Percentiles rank a stretch among this genome's conserved stretches.
These are phyloP conservation scores for Diadophis punctatus DNA, from an alignment of 2,113 vertebrate species.

Conservation along the genomic window DNA sequence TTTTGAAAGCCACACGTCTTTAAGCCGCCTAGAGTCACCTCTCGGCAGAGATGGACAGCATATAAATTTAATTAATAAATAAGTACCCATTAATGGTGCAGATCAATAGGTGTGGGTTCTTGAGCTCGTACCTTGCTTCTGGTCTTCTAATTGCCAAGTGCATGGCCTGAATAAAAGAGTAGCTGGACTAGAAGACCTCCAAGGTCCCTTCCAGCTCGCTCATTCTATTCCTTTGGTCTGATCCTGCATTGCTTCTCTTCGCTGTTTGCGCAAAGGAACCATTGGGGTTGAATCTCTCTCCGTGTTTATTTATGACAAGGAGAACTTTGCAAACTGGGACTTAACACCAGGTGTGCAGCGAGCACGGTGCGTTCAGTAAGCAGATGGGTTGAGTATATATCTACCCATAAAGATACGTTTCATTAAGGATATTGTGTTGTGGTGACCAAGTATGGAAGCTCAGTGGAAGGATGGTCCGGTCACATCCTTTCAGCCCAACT, in stretches of 20 bases:
- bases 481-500: neutral
- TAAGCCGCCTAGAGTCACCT: neutral
- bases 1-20: neutral
- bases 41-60: too few relatives aligned
- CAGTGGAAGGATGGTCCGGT: neutral
- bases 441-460: neutral
- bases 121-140: neutral
- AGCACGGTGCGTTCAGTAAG: neutral
- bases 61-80: too few relatives aligned
- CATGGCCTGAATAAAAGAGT: neutral
- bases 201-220: too few relatives aligned
- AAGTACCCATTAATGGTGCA: too few relatives aligned
- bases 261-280: neutral
- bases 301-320: neutral
- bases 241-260: neutral
- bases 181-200: neutral
- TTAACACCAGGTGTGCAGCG: neutral
- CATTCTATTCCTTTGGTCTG: too few relatives aligned
- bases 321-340: neutral
- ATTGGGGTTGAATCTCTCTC: neutral
- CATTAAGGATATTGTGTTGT: neutral
- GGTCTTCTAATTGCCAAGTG: neutral
- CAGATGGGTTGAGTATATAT: neutral
- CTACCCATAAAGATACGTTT: neutral
- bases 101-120: neutral